Evolutionary conservation across 1,140 invertebrate genomes (phyloP), one percentile per base, ranked within the genome.

Genomic region (Anastrepha ludens): DNA sequence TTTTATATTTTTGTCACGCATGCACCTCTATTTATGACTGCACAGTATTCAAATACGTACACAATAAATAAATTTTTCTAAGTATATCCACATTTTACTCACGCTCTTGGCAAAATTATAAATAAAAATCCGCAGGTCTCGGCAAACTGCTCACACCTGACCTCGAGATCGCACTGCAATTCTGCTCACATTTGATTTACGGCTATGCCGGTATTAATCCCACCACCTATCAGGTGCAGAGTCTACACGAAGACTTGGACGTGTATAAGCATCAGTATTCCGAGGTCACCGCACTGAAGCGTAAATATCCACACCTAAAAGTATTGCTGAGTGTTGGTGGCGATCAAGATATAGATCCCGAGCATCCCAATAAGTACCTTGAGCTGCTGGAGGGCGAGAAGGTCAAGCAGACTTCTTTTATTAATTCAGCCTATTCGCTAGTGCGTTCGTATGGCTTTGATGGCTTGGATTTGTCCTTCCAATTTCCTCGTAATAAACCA

Each of bases 161-260:
- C 91, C 91, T 98, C 87, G 96, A 96, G 87, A 94, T 96, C 7
- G 96, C 96, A 0, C 91, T 97, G 2, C 94, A 95, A 13, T 96
- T 97, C 91, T 98, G 98, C 94, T 97, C 97, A 0, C 97, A 98
- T 93, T 93, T 98, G 87, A 94, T 98, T 29, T 98, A 98, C 91
- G 97, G 97, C 58, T 98, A 96, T 92, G 96, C 97, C 41, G 97
- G 92, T 41, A 95, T 99, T 15, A 96, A 96, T 86, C 93, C 95
- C 6, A 95, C 96, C 9, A 96, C 94, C 78, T 95, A 95, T 92
- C 96, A 97, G 91, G 94, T 96, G 67, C 92, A 95, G 7, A 95
- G 96, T 1, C 92, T 97, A 58, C 96, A 97, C 90, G 95, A 96
- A 85, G 94, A 95, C 89, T 92, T 97, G 50, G 97, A 97, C 89